Evolutionary conservation across 2,888 invertebrate genomes (phyloP).

Genomic region (Autographa gamma): DNA sequence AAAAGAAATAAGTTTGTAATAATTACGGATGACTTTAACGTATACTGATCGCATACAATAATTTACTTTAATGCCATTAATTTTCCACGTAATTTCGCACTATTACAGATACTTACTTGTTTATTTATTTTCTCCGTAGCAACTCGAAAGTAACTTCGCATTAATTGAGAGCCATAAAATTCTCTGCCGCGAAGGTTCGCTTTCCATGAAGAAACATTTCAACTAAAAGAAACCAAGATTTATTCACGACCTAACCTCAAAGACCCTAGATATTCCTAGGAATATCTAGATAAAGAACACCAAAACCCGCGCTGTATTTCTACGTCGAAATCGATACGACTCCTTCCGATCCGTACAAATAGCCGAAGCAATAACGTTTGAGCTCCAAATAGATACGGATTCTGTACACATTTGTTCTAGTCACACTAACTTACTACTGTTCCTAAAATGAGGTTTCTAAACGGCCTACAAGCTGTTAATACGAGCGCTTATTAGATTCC

Average conservation of each 20-base stretch:
- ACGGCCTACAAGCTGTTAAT: not conserved
- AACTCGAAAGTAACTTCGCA: too few relatives aligned
- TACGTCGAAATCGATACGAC: not conserved
- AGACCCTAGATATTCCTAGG: too few relatives aligned
- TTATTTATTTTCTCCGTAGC: too few relatives aligned
- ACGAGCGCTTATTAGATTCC: not conserved
- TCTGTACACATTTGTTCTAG: slow-evolving; percentile 12
- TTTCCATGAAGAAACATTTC: not conserved
- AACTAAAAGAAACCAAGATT: not conserved
- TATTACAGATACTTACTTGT: too few relatives aligned
- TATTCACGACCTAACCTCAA: not conserved
- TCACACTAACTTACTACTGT: slow-evolving; percentile 12
- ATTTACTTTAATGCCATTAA: too few relatives aligned
- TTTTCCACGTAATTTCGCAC: too few relatives aligned
- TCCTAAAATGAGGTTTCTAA: not conserved
- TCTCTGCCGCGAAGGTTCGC: not conserved
- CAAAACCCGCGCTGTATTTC: not conserved
- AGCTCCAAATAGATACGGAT: slow-evolving; percentile 13
- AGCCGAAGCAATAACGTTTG: slow-evolving; percentile 27
- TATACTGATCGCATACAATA: too few relatives aligned
- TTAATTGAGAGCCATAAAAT: not conserved
- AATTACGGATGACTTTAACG: too few relatives aligned
- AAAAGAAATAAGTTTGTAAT: too few relatives aligned
- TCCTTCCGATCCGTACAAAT: slow-evolving; percentile 13
- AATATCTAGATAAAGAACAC: not conserved